Conservation (phyloP, 2,888 invertebrate species). For the Blomia tropicalis region DNA sequence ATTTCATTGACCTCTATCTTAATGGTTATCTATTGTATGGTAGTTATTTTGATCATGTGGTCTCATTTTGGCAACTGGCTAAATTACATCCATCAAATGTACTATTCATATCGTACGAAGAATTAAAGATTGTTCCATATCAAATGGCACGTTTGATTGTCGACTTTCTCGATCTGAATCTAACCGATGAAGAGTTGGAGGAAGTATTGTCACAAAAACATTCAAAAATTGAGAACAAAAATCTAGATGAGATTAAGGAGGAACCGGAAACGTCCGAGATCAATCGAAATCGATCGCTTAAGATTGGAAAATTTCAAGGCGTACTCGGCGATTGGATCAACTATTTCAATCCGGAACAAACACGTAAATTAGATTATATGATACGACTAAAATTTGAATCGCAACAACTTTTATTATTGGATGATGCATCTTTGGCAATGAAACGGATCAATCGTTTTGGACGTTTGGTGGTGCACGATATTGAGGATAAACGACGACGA, state of each 20-base stretch:
- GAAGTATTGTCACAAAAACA: slow-evolving; percentile 35
- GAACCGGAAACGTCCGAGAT: neutral
- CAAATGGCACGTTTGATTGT: slow-evolving; percentile 42
- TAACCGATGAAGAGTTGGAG: slow-evolving; percentile 36
- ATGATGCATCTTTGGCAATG: slow-evolving; percentile 25
- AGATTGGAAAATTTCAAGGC: slow-evolving; percentile 23
- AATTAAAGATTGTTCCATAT: slow-evolving; percentile 39
- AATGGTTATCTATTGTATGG: slow-evolving; percentile 38
- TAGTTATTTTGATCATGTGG: slow-evolving; percentile 38
- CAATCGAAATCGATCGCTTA: neutral
- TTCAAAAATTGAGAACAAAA: slow-evolving; percentile 36
- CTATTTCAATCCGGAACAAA: slow-evolving; percentile 34
- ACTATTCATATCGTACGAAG: slow-evolving; percentile 36
- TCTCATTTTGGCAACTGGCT: slow-evolving; percentile 35
- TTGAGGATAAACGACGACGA: neutral
- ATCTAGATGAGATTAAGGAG: slow-evolving; percentile 32
- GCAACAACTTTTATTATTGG: slow-evolving; percentile 25
- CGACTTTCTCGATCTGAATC: slow-evolving; percentile 41
- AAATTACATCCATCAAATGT: slow-evolving; percentile 33
- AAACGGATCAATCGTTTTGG: slow-evolving; percentile 19
- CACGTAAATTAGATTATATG: slow-evolving; percentile 32
- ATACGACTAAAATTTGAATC: slow-evolving; percentile 32
- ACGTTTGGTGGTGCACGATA: slow-evolving; percentile 22
- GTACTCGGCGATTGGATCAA: slow-evolving; percentile 35
- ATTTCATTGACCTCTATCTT: slow-evolving; percentile 36